Conservation (phyloP, 2,797 vertebrate genomes). For the Clarias platycephalus region DNA sequence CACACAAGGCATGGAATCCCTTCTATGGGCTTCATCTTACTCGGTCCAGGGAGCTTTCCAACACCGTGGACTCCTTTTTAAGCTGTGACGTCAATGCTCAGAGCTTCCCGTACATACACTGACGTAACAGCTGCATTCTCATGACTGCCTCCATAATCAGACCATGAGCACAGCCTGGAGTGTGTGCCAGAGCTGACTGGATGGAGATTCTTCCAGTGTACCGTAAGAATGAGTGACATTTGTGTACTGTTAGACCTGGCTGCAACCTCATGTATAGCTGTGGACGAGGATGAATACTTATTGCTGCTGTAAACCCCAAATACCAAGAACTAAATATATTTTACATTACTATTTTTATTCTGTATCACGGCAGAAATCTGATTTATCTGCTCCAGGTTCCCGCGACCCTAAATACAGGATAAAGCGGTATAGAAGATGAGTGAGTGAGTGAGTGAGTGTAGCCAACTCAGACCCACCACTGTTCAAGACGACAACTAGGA, state of each 20-base stretch:
- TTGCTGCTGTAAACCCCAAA: not conserved
- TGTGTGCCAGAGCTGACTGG: constrained; percentile 11
- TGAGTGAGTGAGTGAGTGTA: too few relatives aligned
- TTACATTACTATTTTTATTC: not conserved
- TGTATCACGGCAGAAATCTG: not conserved
- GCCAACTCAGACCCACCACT: too few relatives aligned
- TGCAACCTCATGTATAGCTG: not conserved
- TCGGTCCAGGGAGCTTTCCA: constrained; percentile 43
- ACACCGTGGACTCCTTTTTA: constrained; percentile 70
- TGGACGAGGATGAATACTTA: not conserved
- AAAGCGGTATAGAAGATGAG: too few relatives aligned
- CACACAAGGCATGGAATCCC: constrained; percentile 63
- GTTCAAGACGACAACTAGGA: too few relatives aligned
- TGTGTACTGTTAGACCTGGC: not conserved
- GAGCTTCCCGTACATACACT: constrained; percentile 57
- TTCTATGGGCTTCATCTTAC: constrained; percentile 70
- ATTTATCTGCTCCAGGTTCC: too few relatives aligned
- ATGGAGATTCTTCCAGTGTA: not conserved
- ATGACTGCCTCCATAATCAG: constrained; percentile 44
- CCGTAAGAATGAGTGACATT: not conserved
- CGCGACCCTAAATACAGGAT: too few relatives aligned
- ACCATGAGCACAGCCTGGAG: not conserved
- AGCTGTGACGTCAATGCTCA: constrained; percentile 69
- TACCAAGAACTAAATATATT: not conserved
- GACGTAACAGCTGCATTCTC: constrained; percentile 11